Evolutionary conservation across 2,797 vertebrate genomes (phyloP).

Genomic region (Limosa lapponica): DNA sequence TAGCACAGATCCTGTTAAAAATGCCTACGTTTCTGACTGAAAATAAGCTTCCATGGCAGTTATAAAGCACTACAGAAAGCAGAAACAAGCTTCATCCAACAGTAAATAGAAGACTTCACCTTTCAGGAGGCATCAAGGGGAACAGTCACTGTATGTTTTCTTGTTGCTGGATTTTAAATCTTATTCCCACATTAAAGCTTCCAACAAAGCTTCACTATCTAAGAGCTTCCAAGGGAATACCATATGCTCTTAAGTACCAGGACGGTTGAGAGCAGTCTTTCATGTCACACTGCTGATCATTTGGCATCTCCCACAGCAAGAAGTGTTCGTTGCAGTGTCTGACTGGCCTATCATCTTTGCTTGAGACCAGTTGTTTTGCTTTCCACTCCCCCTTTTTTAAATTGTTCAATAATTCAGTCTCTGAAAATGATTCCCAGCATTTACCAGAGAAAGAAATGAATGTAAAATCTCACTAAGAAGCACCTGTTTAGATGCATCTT

Average conservation of each 20-base stretch:
- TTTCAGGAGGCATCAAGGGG: background rate
- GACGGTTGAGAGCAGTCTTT: background rate
- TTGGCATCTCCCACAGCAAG: background rate
- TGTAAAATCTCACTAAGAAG: background rate
- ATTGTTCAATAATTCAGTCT: background rate
- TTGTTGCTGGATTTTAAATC: background rate
- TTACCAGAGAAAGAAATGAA: background rate
- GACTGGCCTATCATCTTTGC: background rate
- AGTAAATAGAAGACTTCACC: background rate
- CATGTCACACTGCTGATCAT: accelerated
- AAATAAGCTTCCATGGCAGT: background rate
- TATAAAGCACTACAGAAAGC: background rate
- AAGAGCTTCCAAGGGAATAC: background rate
- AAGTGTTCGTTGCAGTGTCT: background rate
- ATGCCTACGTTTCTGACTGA: background rate
- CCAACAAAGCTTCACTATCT: background rate
- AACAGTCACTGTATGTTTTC: background rate
- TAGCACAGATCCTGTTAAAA: background rate
- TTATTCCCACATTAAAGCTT: background rate
- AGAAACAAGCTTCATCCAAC: background rate
- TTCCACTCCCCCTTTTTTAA: background rate
- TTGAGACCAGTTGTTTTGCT: background rate
- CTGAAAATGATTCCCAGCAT: background rate
- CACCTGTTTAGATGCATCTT: background rate
- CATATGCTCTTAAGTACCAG: background rate